Evolutionary conservation across 2,113 vertebrate genomes (phyloP).

Genomic region (Vidua chalybeata): DNA sequence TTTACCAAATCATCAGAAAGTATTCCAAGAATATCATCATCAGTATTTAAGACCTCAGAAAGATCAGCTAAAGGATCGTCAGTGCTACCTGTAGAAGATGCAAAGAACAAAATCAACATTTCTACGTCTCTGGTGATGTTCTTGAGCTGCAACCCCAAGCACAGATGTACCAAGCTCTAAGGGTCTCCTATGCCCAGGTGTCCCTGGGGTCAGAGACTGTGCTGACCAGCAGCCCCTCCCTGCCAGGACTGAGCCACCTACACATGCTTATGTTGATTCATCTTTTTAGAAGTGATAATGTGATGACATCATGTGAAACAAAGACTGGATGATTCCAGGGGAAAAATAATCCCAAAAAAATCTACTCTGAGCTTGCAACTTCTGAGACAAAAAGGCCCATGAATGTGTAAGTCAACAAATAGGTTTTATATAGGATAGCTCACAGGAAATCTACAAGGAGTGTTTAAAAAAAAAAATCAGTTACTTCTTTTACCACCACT

Average conservation of each 20-base stretch:
- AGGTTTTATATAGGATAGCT: background rate
- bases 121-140: background rate
- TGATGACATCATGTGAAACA: background rate
- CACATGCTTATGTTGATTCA: fast-evolving
- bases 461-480: background rate
- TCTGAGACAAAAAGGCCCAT: background rate
- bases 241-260: background rate
- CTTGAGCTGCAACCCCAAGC: background rate
- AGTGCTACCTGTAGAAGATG: constrained; percentile 76
- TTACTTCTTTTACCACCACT: background rate
- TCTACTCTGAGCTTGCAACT: background rate
- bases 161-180: background rate
- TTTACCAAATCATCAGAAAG: constrained; percentile 92
- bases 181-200: background rate
- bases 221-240: background rate
- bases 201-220: background rate
- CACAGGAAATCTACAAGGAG: background rate
- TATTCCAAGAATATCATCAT: constrained; percentile 95
- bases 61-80: constrained; percentile 89
- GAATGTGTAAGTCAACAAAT: background rate
- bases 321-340: background rate
- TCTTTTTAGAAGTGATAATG: background rate
- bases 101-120: background rate
- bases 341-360: background rate
- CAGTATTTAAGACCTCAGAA: constrained; percentile 91